These are phyloP conservation scores for Mustelus asterias DNA, from an alignment of 2,113 vertebrate genomes.

Conservation along the genomic window DNA sequence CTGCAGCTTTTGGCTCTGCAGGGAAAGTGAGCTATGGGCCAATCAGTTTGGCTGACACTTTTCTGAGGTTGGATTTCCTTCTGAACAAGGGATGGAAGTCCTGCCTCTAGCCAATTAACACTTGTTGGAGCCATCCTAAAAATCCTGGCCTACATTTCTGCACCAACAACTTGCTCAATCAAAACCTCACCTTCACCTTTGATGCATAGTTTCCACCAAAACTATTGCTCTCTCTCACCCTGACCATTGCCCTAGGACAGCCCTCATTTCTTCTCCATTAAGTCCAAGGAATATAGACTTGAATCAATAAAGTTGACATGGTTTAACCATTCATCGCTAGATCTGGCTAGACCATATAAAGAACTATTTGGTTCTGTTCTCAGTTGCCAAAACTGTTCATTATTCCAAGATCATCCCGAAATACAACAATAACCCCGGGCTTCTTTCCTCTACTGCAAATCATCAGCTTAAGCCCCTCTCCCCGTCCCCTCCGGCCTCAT, in stretches of 20 bases:
- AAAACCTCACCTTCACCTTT: too few relatives aligned
- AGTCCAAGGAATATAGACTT: not conserved
- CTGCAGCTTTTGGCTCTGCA: too few relatives aligned
- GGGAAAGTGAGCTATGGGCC: too few relatives aligned
- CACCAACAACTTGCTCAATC: too few relatives aligned
- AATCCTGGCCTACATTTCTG: too few relatives aligned
- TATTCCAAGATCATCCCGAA: not conserved
- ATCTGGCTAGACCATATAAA: not conserved
- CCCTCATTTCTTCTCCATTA: not conserved
- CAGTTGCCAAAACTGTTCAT: not conserved
- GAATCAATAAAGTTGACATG: not conserved
- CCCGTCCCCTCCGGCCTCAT: not conserved
- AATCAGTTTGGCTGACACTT: too few relatives aligned
- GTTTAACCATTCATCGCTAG: not conserved
- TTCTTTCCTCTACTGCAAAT: not conserved
- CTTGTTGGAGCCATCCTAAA: too few relatives aligned
- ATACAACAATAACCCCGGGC: not conserved
- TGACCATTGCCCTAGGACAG: not conserved
- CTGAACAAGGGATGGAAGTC: too few relatives aligned
- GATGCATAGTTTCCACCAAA: not conserved
- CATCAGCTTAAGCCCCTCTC: not conserved
- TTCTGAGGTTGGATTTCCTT: too few relatives aligned
- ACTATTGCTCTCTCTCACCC: not conserved
- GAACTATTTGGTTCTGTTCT: not conserved
- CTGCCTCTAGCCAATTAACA: too few relatives aligned